Conservation (phyloP, 2,113 vertebrate species). For the Orthochromis malagaraziensis region DNA sequence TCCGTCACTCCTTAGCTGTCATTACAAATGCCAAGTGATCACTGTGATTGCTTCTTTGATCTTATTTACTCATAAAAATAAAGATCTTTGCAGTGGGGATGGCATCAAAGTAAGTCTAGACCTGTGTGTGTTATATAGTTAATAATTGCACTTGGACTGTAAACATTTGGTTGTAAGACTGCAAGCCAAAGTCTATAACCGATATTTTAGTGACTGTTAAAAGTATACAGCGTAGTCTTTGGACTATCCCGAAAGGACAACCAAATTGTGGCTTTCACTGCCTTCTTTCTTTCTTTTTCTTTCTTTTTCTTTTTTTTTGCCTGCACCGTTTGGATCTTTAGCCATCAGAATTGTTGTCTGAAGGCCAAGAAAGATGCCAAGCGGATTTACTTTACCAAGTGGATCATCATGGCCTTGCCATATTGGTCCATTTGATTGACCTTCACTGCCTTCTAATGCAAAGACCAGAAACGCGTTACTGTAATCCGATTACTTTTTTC, state of each 20-base stretch:
- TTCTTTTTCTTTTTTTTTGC: background rate
- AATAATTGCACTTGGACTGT: background rate
- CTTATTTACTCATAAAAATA: background rate
- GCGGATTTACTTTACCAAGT: background rate
- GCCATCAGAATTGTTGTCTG: background rate
- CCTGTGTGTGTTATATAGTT: background rate
- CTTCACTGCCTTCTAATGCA: background rate
- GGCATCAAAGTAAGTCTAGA: background rate
- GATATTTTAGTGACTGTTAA: background rate
- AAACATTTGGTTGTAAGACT: background rate
- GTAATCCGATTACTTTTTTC: too few relatives aligned
- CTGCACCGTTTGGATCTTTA: background rate
- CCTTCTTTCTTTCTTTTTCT: background rate
- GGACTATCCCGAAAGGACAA: background rate
- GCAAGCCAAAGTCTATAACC: background rate
- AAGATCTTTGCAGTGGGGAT: background rate
- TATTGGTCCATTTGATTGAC: background rate
- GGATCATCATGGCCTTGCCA: background rate
- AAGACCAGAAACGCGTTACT: background rate
- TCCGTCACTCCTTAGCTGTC: background rate
- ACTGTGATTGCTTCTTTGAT: background rate
- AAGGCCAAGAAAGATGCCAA: background rate
- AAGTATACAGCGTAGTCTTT: background rate
- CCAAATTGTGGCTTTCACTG: background rate
- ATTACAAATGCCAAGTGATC: background rate